Evolutionary conservation across 2,113 vertebrate genomes (phyloP).

Genomic region (Chlorocebus sabaeus): DNA sequence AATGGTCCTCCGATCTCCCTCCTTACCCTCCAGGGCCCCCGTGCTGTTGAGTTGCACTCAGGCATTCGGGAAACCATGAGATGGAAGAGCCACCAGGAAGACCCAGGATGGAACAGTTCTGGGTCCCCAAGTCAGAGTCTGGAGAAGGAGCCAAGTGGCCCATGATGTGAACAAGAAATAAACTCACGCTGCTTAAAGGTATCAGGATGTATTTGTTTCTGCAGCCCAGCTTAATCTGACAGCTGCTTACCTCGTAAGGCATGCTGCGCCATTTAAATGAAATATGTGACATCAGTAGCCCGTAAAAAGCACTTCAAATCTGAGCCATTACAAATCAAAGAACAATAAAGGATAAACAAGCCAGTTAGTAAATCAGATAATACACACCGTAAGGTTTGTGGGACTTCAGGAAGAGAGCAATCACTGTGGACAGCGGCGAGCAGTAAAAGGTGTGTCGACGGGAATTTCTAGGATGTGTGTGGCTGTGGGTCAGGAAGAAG

Average conservation of each 20-base stretch:
- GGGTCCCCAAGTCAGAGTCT: not conserved
- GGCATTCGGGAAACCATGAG: not conserved
- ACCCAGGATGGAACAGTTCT: not conserved
- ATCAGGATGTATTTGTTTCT: not conserved
- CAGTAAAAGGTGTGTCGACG: not conserved
- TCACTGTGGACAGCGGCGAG: rapidly evolving
- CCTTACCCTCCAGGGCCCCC: not conserved
- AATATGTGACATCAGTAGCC: not conserved
- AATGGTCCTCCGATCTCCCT: not conserved
- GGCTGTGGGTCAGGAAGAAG: not conserved
- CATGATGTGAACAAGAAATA: not conserved
- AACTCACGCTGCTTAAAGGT: not conserved
- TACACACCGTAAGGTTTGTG: not conserved
- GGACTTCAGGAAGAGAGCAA: not conserved
- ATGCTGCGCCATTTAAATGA: not conserved
- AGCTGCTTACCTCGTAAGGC: not conserved
- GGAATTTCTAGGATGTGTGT: not conserved
- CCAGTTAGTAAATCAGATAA: not conserved
- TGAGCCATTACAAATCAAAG: slow-evolving; percentile 15
- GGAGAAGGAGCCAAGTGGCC: not conserved
- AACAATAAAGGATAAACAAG: not conserved
- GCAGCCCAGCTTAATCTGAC: not conserved
- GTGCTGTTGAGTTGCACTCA: no score
- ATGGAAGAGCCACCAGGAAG: not conserved
- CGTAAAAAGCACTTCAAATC: not conserved